phyloP scores from a whole-genome alignment of 2,797 vertebrate species.

The Falco columbarius region DNA sequence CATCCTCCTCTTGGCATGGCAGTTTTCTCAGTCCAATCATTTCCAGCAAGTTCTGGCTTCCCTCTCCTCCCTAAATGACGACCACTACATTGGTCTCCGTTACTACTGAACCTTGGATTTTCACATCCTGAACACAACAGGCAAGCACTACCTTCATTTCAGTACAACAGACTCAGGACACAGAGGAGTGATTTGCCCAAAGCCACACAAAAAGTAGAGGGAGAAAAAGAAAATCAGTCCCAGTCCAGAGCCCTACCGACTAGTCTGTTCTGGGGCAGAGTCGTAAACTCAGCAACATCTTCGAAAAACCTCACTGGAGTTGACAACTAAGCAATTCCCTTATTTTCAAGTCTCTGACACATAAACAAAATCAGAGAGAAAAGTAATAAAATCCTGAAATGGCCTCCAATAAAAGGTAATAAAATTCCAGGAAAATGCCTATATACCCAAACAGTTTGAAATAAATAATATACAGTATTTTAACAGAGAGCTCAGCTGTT shows the following conservation, averaged over 20 bases:
- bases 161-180: neutral
- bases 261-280: neutral
- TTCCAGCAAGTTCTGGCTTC: neutral
- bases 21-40: neutral
- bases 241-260: neutral
- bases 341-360: conserved; percentile 56
- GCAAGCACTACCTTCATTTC: accelerated
- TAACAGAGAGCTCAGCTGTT: conserved; percentile 63
- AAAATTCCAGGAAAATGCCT: conserved; percentile 57
- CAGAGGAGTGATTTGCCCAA: neutral
- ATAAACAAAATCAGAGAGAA: conserved; percentile 69
- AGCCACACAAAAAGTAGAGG: neutral
- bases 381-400: conserved; percentile 60
- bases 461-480: conserved; percentile 63
- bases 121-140: accelerated
- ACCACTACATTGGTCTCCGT: neutral
- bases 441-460: conserved; percentile 52
- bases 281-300: conserved; percentile 23
- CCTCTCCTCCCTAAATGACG: neutral
- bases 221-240: neutral
- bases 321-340: conserved; percentile 53
- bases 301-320: conserved; percentile 35
- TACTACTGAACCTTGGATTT: neutral
- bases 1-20: neutral
- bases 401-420: conserved; percentile 66